These are phyloP conservation scores for Pelosia muscerda DNA, from an alignment of 2,888 invertebrate species.

Conservation along the genomic window DNA sequence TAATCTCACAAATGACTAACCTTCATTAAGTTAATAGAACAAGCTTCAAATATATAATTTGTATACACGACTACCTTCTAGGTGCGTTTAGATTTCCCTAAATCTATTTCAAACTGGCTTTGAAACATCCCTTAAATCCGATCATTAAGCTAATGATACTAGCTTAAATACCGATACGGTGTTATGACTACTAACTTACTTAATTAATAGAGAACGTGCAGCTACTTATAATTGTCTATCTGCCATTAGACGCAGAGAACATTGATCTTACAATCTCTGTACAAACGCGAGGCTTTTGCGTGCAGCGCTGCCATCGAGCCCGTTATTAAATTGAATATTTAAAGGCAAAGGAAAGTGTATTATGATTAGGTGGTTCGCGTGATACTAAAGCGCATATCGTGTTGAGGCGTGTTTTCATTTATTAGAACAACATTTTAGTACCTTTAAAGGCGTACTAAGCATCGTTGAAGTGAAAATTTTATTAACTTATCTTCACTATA, in stretches of 20 bases:
- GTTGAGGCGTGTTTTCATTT: conserved; percentile 29
- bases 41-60: conserved; percentile 30
- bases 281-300: conserved; percentile 30
- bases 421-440: conserved; percentile 17
- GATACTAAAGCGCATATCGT: conserved; percentile 43
- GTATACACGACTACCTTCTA: conserved; percentile 40
- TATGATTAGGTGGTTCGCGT: conserved; percentile 62
- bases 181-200: conserved; percentile 71
- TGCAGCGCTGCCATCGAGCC: conserved; percentile 38
- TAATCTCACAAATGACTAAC: conserved; percentile 14
- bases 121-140: conserved; percentile 58
- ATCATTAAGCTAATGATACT: conserved; percentile 73
- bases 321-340: conserved; percentile 63
- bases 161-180: conserved; percentile 69
- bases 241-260: conserved; percentile 30
- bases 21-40: conserved; percentile 35
- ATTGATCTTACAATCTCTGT: conserved; percentile 30
- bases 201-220: conserved; percentile 66
- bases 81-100: conserved; percentile 46
- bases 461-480: conserved; percentile 3
- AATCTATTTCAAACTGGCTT: conserved; percentile 45
- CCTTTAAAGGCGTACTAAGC: neutral
- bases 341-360: conserved; percentile 57
- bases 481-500: neutral
- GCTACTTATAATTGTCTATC: conserved; percentile 49